A percentile compares a stretch with the other conserved stretches of the same genome.
Conservation (phyloP, 1,140 invertebrate species). For the Temnothorax longispinosus region DNA sequence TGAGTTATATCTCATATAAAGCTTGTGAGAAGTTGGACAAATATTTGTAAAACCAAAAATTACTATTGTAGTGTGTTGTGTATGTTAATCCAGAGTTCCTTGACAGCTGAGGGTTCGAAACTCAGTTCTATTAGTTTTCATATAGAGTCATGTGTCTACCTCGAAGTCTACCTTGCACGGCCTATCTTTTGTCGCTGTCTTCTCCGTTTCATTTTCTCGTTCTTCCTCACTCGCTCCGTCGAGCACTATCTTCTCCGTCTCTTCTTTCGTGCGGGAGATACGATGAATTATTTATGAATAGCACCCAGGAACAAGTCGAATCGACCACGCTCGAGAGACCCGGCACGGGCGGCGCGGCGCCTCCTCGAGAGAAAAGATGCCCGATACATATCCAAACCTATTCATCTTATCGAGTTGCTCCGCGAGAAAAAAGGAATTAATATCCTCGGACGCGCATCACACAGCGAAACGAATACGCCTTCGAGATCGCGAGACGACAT, state of each 20-base stretch:
- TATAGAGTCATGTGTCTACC: conserved; percentile 22
- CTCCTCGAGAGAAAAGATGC: conserved; percentile 44
- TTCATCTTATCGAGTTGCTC: conserved; percentile 61
- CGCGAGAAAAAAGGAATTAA: conserved; percentile 58
- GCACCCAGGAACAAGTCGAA: conserved; percentile 70
- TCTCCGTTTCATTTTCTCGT: background rate
- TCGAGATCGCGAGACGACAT: conserved; percentile 8
- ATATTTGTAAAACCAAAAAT: conserved; percentile 7
- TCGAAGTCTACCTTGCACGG: conserved; percentile 22
- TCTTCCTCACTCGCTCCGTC: conserved; percentile 5
- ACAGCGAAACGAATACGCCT: background rate
- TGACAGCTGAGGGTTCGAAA: background rate
- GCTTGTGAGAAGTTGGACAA: background rate
- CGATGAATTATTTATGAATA: conserved; percentile 79
- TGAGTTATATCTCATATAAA: background rate
- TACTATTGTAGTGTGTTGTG: background rate
- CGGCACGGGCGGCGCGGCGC: conserved; percentile 30
- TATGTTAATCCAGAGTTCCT: background rate
- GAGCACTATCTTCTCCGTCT: conserved; percentile 34
- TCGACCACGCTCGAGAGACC: conserved; percentile 64
- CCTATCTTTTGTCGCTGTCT: background rate
- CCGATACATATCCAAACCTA: conserved; percentile 66
- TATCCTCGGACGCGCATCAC: conserved; percentile 4
- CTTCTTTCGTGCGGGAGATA: conserved; percentile 44
- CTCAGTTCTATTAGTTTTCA: conserved; percentile 38